Conservation (phyloP, 1,140 invertebrate genomes). For the Conopomorpha cramerella region DNA sequence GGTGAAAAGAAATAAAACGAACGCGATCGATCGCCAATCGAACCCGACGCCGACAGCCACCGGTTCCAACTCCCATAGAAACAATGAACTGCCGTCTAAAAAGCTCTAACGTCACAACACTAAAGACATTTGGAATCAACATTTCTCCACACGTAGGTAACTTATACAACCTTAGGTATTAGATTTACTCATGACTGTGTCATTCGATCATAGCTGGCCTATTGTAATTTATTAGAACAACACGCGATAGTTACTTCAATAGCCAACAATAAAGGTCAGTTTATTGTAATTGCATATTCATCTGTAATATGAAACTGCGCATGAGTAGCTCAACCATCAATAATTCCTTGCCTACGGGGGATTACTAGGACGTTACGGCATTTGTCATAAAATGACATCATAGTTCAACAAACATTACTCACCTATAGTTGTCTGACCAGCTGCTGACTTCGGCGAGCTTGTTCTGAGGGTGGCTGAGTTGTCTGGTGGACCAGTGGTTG, state of each 20-base stretch:
- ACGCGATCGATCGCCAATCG: conserved; percentile 39
- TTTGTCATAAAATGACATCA: too few relatives aligned
- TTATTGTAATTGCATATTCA: conserved; percentile 35
- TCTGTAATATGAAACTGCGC: conserved; percentile 18
- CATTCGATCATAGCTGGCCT: too few relatives aligned
- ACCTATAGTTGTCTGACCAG: conserved; percentile 61
- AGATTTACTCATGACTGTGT: too few relatives aligned
- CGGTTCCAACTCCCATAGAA: too few relatives aligned
- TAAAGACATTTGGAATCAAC: too few relatives aligned
- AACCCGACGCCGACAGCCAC: conserved; percentile 23
- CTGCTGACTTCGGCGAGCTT: conserved; percentile 50
- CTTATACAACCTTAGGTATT: too few relatives aligned
- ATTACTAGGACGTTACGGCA: conserved; percentile 22
- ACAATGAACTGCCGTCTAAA: too few relatives aligned
- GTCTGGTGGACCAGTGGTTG: conserved; percentile 48
- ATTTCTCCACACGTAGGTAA: too few relatives aligned
- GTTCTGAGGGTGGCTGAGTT: conserved; percentile 42
- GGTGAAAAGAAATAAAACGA: conserved; percentile 54
- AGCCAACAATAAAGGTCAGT: conserved; percentile 18
- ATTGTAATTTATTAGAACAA: too few relatives aligned
- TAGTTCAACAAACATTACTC: too few relatives aligned
- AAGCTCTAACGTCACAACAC: too few relatives aligned
- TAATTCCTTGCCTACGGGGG: conserved; percentile 31
- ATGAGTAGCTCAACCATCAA: conserved; percentile 28
- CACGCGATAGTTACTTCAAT: conserved; percentile 23